A percentile compares a stretch with the other conserved stretches of the same genome.
phyloP scores from a whole-genome alignment of 2,113 vertebrate species.

The Chlamydotis undulata region DNA sequence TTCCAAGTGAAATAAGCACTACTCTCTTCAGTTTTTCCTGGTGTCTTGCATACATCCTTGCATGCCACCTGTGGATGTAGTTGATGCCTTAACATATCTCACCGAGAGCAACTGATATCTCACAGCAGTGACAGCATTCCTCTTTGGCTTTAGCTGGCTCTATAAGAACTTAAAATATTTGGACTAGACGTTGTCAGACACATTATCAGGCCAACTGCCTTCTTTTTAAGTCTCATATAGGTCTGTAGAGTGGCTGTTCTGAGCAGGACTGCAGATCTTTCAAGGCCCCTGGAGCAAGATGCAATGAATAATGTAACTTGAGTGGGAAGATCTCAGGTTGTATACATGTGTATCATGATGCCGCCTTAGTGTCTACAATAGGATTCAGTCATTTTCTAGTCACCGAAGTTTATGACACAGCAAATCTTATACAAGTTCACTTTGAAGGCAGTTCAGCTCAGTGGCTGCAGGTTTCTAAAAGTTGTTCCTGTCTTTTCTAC shows the following conservation, averaged over 20 bases:
- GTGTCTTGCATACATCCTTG: rapidly evolving
- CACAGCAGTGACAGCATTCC: background rate
- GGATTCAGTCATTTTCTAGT: background rate
- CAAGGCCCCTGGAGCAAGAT: background rate
- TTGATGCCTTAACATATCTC: background rate
- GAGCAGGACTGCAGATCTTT: background rate
- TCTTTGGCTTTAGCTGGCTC: background rate
- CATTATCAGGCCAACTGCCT: rapidly evolving
- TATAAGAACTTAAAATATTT: background rate
- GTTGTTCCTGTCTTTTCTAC: background rate
- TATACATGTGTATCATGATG: rapidly evolving
- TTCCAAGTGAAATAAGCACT: background rate
- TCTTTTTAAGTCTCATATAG: background rate
- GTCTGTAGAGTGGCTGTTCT: background rate
- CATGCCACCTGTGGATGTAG: background rate
- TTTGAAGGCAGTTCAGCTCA: background rate
- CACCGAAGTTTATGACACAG: background rate
- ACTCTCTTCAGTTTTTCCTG: background rate
- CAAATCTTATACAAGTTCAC: background rate
- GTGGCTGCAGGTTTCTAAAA: background rate
- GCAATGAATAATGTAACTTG: background rate
- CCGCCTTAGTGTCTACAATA: background rate
- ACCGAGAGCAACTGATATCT: background rate
- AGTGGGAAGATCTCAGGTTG: background rate
- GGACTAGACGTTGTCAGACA: background rate